Base-by-base conservation (phyloP, 2,113 vertebrate genomes). In the Cryptotis parvus region DNA sequence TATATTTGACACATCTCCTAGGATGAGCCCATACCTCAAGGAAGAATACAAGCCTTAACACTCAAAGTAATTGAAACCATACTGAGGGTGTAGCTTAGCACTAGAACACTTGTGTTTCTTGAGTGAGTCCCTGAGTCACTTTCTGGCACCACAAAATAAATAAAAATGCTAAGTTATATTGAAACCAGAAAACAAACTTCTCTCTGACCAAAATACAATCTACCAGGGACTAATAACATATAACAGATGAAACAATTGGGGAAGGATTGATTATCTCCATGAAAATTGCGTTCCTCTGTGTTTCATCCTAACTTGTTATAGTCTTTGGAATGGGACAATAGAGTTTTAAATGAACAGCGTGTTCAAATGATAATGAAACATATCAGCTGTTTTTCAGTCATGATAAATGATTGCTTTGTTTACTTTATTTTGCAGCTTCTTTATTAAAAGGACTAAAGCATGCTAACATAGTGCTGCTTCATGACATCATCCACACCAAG, bases 401-500 rank as follows among this genome's bases (percentile, higher is more conserved):
- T 65, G 37, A 31, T 91, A 82, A 88, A 24, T 55, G 16, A 8
- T 83, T 58, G 93, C 11, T 89, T 10, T 92, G 2, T 97, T 24
- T 73, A 41, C 87, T 96, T 96, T 98, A 6, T 96, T 96, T 98
- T 97, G 55, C 98, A 99, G 99, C 99, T 6, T 99, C 99, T 96
- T 98, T 99, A 81, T 96, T 99, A 96, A 99, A 99, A 98, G 99
- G 99, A 97, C 96, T 99, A 95, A 99, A 99, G 95, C 99, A 99
- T 39, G 94, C 98, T n/a, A 99, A 99, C 96, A 99, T 99, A 27
- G 99, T 99, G 93, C 98, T 99, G 93, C 99, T 99, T 94, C 99
- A 99, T 97, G 99, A 99, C 96, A 99, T 99, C 98, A 99, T 99
- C 97, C 99, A 99, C 96, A 99, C 99, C 92, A 99, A 99, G 98